phyloP scores from a whole-genome alignment of 2,888 invertebrate species.

The Apamea sordens region DNA sequence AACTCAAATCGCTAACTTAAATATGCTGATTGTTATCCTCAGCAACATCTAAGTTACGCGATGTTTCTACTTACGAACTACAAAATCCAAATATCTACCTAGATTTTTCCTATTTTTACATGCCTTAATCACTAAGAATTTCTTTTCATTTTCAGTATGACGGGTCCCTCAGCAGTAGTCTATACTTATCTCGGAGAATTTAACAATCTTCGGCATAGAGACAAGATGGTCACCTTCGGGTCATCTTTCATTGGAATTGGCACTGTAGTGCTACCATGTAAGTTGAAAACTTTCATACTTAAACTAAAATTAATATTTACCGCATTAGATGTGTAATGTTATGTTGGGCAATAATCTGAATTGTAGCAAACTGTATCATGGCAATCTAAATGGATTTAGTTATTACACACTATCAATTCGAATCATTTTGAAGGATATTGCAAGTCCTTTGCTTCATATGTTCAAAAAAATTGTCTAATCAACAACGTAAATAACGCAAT shows the following conservation, averaged over 20 bases:
- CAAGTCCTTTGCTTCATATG: not conserved
- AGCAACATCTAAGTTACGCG: not conserved
- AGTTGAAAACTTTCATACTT: conserved; percentile 41
- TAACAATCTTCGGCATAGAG: conserved; percentile 84
- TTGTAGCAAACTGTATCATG: not conserved
- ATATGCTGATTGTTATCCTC: not conserved
- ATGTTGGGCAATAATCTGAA: not conserved
- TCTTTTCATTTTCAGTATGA: conserved; percentile 73
- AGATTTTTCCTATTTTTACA: not conserved
- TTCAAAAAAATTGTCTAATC: not conserved
- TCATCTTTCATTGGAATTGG: conserved; percentile 87
- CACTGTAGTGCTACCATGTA: conserved; percentile 90
- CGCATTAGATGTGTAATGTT: not conserved
- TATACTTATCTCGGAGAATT: conserved; percentile 91
- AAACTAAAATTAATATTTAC: not conserved
- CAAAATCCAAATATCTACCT: not conserved
- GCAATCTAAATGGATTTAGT: not conserved
- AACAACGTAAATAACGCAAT: not conserved
- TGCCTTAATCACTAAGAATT: not conserved
- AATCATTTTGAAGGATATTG: not conserved
- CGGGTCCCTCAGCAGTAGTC: conserved; percentile 89
- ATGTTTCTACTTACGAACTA: not conserved
- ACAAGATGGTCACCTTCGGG: conserved; percentile 88
- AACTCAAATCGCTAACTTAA: not conserved
- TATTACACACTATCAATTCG: not conserved